Conservation (phyloP, 2,888 invertebrate genomes). For the Heliothis peltigera region DNA sequence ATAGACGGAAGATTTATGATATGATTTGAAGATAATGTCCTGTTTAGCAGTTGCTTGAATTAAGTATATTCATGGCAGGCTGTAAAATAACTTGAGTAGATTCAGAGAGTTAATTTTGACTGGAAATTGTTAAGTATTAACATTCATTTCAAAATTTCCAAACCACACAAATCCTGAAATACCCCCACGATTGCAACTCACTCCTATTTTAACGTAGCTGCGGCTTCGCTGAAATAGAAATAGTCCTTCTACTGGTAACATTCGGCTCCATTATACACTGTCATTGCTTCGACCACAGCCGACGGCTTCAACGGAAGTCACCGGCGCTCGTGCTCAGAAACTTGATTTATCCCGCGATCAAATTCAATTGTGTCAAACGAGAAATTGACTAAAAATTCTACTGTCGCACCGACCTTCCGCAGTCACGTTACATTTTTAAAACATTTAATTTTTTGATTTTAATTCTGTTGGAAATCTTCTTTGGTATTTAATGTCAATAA, state of each 20-base stretch:
- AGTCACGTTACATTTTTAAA: constrained; percentile 34
- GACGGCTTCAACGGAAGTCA: constrained; percentile 70
- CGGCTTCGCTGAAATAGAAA: constrained; percentile 47
- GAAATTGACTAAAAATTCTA: constrained; percentile 87
- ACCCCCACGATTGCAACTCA: constrained; percentile 5
- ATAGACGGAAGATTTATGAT: background rate
- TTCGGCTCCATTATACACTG: constrained; percentile 61
- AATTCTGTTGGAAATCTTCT: constrained; percentile 15
- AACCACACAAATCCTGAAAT: constrained; percentile 16
- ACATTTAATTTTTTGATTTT: constrained; percentile 60
- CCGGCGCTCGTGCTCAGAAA: constrained; percentile 83
- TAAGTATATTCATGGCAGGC: background rate
- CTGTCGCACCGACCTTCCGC: constrained; percentile 66
- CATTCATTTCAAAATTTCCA: constrained; percentile 5
- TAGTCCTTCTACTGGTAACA: constrained; percentile 43
- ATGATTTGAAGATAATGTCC: constrained; percentile 3
- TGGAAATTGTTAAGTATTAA: too few relatives aligned
- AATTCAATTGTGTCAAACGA: constrained; percentile 87
- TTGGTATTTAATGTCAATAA: background rate
- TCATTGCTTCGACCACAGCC: constrained; percentile 63
- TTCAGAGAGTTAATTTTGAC: too few relatives aligned
- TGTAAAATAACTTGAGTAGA: too few relatives aligned
- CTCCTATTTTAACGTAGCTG: constrained; percentile 18
- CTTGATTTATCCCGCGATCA: constrained; percentile 84
- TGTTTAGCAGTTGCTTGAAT: background rate